Percentiles rank a stretch among this genome's conserved stretches.
phyloP scores from a whole-genome alignment of 2,888 invertebrate species.

The Agriopis aurantiaria region DNA sequence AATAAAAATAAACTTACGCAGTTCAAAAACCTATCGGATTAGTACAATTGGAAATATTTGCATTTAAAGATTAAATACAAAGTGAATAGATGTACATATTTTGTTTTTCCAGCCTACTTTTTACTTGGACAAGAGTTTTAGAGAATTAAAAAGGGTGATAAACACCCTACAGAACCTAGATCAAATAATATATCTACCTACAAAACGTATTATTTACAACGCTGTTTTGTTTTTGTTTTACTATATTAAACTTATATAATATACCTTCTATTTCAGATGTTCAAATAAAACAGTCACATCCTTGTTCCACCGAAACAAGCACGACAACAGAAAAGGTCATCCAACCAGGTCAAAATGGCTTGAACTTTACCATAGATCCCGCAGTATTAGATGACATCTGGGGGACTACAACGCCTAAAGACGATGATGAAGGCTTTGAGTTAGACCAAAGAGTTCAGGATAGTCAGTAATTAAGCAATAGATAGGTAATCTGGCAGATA shows the following conservation, averaged over 20 bases:
- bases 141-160: too few species aligned
- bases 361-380: conserved; percentile 20
- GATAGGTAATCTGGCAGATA: neutral
- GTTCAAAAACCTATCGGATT: too few species aligned
- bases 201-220: neutral
- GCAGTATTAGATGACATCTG: conserved; percentile 15
- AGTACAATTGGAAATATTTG: too few species aligned
- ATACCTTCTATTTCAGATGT: conserved; percentile 15
- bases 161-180: neutral
- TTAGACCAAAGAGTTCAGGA: conserved; percentile 26
- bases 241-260: neutral
- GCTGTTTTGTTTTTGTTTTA: neutral
- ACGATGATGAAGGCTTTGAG: conserved; percentile 18
- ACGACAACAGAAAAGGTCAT: conserved; percentile 5
- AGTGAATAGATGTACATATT: too few species aligned
- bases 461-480: neutral
- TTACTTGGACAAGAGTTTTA: too few species aligned
- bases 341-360: neutral
- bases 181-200: neutral
- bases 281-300: neutral
- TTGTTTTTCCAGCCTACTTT: too few species aligned
- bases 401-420: conserved; percentile 2
- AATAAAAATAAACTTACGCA: too few species aligned
- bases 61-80: too few species aligned
- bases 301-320: conserved; percentile 5